Evolutionary conservation across 2,888 invertebrate species (phyloP), one percentile per base, ranked within the genome.

Genomic region (Heliothis peltigera): DNA sequence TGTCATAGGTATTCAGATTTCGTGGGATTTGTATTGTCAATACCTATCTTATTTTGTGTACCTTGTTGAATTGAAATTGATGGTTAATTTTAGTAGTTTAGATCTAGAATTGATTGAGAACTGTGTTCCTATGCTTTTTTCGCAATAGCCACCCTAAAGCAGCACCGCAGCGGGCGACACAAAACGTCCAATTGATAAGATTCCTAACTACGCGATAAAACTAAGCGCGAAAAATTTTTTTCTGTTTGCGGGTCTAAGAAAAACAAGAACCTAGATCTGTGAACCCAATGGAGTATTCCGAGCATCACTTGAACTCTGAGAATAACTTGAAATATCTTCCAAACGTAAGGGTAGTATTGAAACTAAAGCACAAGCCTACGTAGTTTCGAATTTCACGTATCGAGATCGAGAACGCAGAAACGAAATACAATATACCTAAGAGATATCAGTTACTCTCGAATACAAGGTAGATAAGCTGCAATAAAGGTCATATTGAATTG

Each of bases 221-320:
- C 28, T 28, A 28, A 8, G 8, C 1, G 7, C 8, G 7, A 8
- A 8, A 10, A 10, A 28, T 10, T 10, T 28, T 28, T 35, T 19
- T 10, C 12, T 17, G 1, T 28, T 22, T 19, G 22, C 22, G 39
- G 39, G 28, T 10, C 1, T 32, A 8, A 0, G 1, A 18, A 7
- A 17, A 22, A 7, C 17, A 8, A 25, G n/a, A n/a, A n/a, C 1
- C 10, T 18, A 19, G 25, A 46, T 21, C 19, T 6, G 4, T 8
- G 25, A 19, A 62, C n/a, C 10, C 22, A 25, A 52, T 63, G 4
- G 19, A 35, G 28, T 28, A 46, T 64, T 32, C 12, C 19, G 2
- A 64, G 53, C 10, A 1, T 19, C 43, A 22, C 10, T n/a, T n/a
- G n/a, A n/a, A n/a, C n/a, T n/a, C n/a, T n/a, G n/a, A n/a, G 17